Evolutionary conservation across 2,797 vertebrate species (phyloP), one percentile per base, ranked within the genome.

Genomic region (Uromys caudimaculatus): DNA sequence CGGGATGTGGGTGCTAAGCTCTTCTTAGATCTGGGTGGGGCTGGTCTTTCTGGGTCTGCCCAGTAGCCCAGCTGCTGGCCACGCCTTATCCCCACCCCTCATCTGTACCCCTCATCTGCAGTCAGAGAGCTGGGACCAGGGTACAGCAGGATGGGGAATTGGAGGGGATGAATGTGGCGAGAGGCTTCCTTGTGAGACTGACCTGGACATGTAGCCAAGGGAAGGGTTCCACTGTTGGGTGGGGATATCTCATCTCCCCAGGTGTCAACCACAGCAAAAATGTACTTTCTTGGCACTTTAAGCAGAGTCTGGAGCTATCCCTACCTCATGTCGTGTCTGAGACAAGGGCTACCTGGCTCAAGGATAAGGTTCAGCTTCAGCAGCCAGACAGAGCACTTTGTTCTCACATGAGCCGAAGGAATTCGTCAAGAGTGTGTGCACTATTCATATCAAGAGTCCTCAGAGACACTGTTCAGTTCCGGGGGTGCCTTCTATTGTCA

Each of bases 131-230:
- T 14, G 69, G 14, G 60, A 32, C 41, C 35, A 75, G 62, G 16
- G 2, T 4, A 14, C 12, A 58, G 17, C 32, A 13, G 21, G 67
- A 2, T 0, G 2, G 17, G 13, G 84, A 50, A 88, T 1, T 1
- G 0, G 17, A 29, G 78, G 23, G 44, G 9, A 13, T 0, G 0
- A 41, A 47, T 54, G 54, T 23, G 12, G 11, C 1, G 24, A 52
- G 52, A 82, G 27, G n/a, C 2, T 5, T 82, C 54, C 29, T 38
- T 6, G 29, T 3, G 14, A 56, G 75, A 69, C 79, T 50, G 47
- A 24, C 60, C 27, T 71, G 52, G 73, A 41, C 29, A 16, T 35
- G 62, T 58, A 29, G 29, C 0, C 21, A 47, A 19, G 10, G 21
- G 23, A 73, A 32, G 60, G 56, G 52, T 41, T 19, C 4, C 41